Evolutionary conservation across 1,140 invertebrate species (phyloP).

Genomic region (Drosophila teissieri): DNA sequence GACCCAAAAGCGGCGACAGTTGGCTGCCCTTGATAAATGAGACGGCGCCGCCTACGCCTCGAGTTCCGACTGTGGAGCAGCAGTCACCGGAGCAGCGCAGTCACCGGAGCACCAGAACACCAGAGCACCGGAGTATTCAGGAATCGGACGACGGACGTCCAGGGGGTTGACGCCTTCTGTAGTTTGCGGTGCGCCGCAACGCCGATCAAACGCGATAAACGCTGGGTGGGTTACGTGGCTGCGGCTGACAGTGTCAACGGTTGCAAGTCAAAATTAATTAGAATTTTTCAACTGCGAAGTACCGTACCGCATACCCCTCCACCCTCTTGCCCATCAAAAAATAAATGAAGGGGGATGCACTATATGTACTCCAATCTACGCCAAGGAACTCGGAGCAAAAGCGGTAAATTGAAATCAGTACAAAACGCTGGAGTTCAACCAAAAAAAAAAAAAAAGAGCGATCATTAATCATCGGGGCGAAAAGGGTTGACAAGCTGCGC

Average conservation of each 20-base stretch:
- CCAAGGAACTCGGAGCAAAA: slow-evolving; percentile 20
- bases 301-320: background rate
- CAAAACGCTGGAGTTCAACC: slow-evolving; percentile 58
- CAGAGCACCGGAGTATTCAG: too few relatives aligned
- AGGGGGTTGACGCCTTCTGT: slow-evolving; percentile 64
- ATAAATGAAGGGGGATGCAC: slow-evolving; percentile 15
- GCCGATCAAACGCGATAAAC: slow-evolving; percentile 79
- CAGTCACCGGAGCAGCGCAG: too few relatives aligned
- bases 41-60: slow-evolving; percentile 73
- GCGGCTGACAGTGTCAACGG: slow-evolving; percentile 78
- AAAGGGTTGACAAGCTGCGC: slow-evolving; percentile 77
- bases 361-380: background rate
- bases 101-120: too few relatives aligned
- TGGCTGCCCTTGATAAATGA: slow-evolving; percentile 73
- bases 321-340: background rate
- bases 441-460: slow-evolving; percentile 53
- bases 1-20: slow-evolving; percentile 34
- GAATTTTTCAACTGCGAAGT: slow-evolving; percentile 68
- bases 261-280: slow-evolving; percentile 83
- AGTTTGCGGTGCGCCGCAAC: slow-evolving; percentile 74
- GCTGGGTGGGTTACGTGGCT: slow-evolving; percentile 59
- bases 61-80: background rate
- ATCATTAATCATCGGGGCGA: slow-evolving; percentile 74
- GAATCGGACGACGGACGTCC: slow-evolving; percentile 36
- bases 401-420: slow-evolving; percentile 77